Percentiles rank a stretch among this genome's conserved stretches.
These are phyloP conservation scores for Peribatodes rhomboidaria DNA, from an alignment of 2,888 invertebrate species.

Conservation along the genomic window DNA sequence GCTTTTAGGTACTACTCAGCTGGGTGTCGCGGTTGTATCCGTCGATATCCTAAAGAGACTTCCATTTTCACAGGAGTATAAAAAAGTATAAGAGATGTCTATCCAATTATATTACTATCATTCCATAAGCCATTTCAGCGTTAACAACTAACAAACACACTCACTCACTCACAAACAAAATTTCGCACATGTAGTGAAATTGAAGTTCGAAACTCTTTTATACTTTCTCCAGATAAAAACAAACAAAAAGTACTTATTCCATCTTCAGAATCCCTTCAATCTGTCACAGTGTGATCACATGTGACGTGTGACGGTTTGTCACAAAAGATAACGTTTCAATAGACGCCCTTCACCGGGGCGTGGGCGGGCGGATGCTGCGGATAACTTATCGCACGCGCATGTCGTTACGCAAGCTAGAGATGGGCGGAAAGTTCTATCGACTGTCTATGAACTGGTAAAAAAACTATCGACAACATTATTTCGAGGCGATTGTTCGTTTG, in stretches of 20 bases:
- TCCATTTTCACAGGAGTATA: no score
- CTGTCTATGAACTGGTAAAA: constrained; percentile 19
- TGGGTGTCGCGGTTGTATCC: no score
- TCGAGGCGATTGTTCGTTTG: no score
- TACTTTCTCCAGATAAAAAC: not conserved
- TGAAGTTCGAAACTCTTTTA: not conserved
- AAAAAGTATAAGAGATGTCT: no score
- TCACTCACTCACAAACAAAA: no score
- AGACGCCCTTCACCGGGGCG: constrained; percentile 49
- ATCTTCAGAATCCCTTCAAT: not conserved
- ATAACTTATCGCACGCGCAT: constrained; percentile 57
- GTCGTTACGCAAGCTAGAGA: constrained; percentile 57
- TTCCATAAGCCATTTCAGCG: no score
- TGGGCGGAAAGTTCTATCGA: constrained; percentile 46
- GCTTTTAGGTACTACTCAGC: no score
- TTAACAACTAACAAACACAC: no score
- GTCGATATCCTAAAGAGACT: no score
- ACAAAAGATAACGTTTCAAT: constrained; percentile 34
- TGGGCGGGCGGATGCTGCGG: constrained; percentile 67
- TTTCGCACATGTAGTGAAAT: no score
- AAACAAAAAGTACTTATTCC: not conserved
- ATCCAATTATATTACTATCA: no score
- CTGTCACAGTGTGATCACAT: constrained; percentile 6
- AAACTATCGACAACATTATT: not conserved
- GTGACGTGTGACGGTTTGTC: constrained; percentile 9